Conservation (phyloP, 2,888 invertebrate genomes). For the Diaperis boleti region DNA sequence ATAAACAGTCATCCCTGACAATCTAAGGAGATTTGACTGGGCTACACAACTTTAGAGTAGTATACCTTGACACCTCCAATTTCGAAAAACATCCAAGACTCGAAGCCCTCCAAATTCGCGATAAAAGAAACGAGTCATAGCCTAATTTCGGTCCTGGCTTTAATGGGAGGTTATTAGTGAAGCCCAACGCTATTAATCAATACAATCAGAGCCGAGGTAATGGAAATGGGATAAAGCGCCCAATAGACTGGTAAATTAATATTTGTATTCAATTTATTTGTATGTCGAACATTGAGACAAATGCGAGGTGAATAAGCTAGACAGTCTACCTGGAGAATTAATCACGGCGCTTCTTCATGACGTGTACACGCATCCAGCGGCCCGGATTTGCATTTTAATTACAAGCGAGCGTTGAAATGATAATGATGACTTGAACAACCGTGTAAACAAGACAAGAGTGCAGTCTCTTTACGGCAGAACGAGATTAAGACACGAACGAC, state of each 20-base stretch:
- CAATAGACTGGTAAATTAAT: conserved; percentile 55
- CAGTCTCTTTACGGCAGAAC: conserved; percentile 34
- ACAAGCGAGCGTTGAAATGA: conserved; percentile 73
- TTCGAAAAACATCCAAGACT: too few species aligned
- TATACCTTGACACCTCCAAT: too few species aligned
- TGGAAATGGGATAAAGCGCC: conserved; percentile 52
- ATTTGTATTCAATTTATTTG: conserved; percentile 59
- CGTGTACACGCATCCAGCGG: conserved; percentile 68
- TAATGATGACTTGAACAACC: conserved; percentile 69
- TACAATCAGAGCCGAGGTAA: conserved; percentile 47
- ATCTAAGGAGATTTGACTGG: too few species aligned
- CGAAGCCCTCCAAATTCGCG: conserved; percentile 5
- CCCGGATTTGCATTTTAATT: conserved; percentile 70
- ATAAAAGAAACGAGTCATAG: conserved; percentile 4
- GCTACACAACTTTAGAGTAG: too few species aligned
- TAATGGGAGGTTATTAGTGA: conserved; percentile 36
- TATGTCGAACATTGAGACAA: conserved; percentile 60
- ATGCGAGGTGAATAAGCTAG: conserved; percentile 57
- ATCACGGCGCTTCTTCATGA: conserved; percentile 66
- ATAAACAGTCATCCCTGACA: too few species aligned
- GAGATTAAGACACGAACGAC: conserved; percentile 34
- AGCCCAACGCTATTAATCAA: conserved; percentile 44
- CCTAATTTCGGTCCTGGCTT: conserved; percentile 17
- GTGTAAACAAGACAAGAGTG: conserved; percentile 62
- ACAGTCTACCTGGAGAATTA: conserved; percentile 67